phyloP scores from a whole-genome alignment of 2,113 vertebrate species.

The Chunga burmeisteri region DNA sequence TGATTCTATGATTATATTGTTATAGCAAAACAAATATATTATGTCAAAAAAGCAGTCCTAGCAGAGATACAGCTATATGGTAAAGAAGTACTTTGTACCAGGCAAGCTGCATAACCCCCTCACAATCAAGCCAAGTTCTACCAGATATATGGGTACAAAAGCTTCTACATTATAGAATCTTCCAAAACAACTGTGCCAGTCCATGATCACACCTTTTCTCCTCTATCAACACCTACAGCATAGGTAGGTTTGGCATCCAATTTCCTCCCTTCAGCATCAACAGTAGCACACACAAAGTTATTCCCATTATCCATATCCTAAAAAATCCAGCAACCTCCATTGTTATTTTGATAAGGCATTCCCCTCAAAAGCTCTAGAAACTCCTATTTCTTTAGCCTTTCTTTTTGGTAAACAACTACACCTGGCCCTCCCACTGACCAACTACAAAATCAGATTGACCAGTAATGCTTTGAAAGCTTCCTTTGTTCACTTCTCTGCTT shows the following conservation, averaged over 20 bases:
- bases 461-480: background rate
- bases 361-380: background rate
- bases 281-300: background rate
- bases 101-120: background rate
- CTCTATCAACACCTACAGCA: background rate
- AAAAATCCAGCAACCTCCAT: background rate
- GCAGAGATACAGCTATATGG: background rate
- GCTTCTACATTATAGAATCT: background rate
- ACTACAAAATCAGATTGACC: background rate
- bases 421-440: background rate
- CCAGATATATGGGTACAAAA: background rate
- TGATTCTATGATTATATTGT: background rate
- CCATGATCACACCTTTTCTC: background rate
- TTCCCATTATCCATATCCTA: background rate
- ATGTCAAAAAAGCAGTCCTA: background rate
- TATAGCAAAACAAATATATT: background rate
- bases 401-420: background rate
- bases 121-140: background rate
- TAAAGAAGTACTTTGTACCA: background rate
- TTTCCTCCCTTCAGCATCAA: background rate
- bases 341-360: background rate
- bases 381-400: background rate
- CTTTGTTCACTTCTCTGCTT: background rate
- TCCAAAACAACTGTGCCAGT: background rate
- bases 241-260: background rate